Percentiles rank a stretch among this genome's conserved stretches.
phyloP scores from a whole-genome alignment of 1,140 invertebrate genomes.

The Drosophila nigromelanica region DNA sequence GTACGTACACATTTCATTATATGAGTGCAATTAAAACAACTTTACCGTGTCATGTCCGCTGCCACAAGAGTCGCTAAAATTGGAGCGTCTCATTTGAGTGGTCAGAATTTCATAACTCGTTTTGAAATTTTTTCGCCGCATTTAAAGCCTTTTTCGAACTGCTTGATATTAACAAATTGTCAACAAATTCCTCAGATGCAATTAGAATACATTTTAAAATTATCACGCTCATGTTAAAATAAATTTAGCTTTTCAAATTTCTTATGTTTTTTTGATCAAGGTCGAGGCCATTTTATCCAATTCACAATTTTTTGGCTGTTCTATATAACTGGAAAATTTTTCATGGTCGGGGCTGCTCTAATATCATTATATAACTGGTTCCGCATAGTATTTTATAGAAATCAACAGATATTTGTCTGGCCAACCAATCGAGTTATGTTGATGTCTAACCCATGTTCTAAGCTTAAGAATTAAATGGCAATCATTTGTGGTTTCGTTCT shows the following conservation, averaged over 20 bases:
- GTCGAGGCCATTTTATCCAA: slow-evolving; percentile 39
- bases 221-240: slow-evolving; percentile 34
- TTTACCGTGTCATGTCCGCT: slow-evolving; percentile 68
- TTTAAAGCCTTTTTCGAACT: too few species aligned
- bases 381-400: slow-evolving; percentile 23
- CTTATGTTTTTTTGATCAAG: slow-evolving; percentile 42
- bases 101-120: slow-evolving; percentile 53
- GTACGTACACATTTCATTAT: slow-evolving; percentile 48
- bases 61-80: slow-evolving; percentile 43
- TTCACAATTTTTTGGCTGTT: background rate
- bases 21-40: slow-evolving; percentile 67
- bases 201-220: slow-evolving; percentile 29
- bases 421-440: slow-evolving; percentile 29
- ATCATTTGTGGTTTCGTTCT: slow-evolving; percentile 19
- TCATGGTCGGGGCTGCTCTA: slow-evolving; percentile 28
- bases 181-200: slow-evolving; percentile 27
- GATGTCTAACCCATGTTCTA: slow-evolving; percentile 38
- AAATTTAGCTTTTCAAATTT: background rate
- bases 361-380: slow-evolving; percentile 40
- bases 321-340: slow-evolving; percentile 19
- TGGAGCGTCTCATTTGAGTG: slow-evolving; percentile 64
- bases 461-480: slow-evolving; percentile 47
- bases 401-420: background rate
- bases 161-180: slow-evolving; percentile 34
- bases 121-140: slow-evolving; percentile 4